Conservation (phyloP, 2,888 invertebrate genomes). For the Calliphora vomitoria region DNA sequence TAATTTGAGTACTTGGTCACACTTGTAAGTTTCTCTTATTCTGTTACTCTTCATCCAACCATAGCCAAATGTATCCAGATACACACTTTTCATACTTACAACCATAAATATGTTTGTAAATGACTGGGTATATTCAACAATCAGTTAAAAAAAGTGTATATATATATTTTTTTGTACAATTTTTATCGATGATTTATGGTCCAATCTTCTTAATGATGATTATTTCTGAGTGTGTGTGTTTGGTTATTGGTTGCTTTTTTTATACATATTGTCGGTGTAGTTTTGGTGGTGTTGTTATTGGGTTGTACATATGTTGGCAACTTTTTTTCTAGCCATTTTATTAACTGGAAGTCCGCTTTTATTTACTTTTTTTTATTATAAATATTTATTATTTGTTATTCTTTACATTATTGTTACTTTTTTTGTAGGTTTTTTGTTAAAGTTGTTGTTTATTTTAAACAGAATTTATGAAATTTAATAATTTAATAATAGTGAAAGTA, state of each 20-base stretch:
- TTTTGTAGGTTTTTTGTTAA: neutral
- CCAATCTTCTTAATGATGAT: slow-evolving; percentile 22
- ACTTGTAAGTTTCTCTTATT: too few relatives aligned
- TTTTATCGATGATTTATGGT: slow-evolving; percentile 46
- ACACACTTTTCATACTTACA: too few relatives aligned
- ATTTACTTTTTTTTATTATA: neutral
- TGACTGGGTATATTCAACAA: neutral
- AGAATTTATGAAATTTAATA: slow-evolving; percentile 1
- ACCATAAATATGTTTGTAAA: too few relatives aligned
- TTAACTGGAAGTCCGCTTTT: neutral
- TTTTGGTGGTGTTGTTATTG: slow-evolving; percentile 7
- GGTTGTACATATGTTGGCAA: neutral
- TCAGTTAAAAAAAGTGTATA: neutral
- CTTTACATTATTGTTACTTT: neutral
- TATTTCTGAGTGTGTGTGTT: neutral
- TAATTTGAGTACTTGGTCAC: too few relatives aligned
- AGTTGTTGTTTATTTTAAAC: neutral
- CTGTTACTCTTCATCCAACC: too few relatives aligned
- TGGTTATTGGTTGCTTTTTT: neutral
- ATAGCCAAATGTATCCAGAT: too few relatives aligned
- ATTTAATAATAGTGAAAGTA: slow-evolving; percentile 12
- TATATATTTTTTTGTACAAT: neutral
- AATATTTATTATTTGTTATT: neutral
- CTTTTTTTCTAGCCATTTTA: neutral
- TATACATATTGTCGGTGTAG: neutral